Evolutionary conservation across 2,797 vertebrate species (phyloP).

Genomic region (Sylvia borin): DNA sequence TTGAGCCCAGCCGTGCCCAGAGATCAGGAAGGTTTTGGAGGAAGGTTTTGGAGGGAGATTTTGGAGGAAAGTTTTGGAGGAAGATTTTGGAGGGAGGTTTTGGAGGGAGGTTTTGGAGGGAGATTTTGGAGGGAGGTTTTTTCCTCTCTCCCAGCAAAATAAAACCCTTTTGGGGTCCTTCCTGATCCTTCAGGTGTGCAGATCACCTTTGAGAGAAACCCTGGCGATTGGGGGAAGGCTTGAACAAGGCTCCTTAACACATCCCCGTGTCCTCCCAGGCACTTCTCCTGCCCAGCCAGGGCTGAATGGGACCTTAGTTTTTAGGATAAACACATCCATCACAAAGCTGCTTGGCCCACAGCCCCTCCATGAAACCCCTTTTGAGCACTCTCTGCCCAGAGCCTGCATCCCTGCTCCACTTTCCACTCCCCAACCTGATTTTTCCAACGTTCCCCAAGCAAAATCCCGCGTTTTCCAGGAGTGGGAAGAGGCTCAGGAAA

Average conservation of each 20-base stretch:
- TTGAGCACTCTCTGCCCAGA: neutral
- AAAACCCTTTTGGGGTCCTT: neutral
- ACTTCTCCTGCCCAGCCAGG: neutral
- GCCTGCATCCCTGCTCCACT: neutral
- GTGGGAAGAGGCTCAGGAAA: neutral
- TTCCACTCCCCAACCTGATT: slow-evolving; percentile 10
- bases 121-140: neutral
- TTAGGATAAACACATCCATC: slow-evolving; percentile 60
- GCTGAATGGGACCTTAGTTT: slow-evolving; percentile 55
- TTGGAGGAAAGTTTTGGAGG: too few species aligned
- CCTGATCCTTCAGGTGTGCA: neutral
- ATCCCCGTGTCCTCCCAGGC: rapidly evolving
- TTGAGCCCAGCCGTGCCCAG: rapidly evolving
- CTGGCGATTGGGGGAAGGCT: neutral
- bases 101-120: rapidly evolving
- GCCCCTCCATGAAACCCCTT: slow-evolving; percentile 43
- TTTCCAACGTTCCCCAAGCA: neutral
- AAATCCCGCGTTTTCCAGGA: neutral
- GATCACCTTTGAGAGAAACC: neutral
- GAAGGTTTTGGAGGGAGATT: neutral
- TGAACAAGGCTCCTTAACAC: slow-evolving; percentile 28
- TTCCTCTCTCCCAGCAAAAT: neutral
- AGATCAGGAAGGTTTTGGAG: rapidly evolving
- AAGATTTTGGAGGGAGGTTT: neutral
- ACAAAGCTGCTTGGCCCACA: slow-evolving; percentile 48